These are phyloP conservation scores for Phaenicophaeus curvirostris DNA, from an alignment of 2,797 vertebrate species.

Conservation along the genomic window DNA sequence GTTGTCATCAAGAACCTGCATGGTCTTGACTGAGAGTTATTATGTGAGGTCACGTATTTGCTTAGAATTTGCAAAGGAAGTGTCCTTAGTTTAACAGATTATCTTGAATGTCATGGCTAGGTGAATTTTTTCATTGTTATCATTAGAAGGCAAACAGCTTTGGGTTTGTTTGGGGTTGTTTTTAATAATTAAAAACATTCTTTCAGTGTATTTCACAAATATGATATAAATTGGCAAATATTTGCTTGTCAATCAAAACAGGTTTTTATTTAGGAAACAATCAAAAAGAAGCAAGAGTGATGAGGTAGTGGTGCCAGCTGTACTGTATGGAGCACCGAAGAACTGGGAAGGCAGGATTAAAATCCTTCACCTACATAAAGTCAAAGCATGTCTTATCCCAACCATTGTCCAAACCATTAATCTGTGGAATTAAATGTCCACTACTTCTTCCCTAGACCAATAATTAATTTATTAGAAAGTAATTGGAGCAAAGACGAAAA, in stretches of 20 bases:
- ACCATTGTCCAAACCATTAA: neutral
- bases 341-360: neutral
- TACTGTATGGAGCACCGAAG: neutral
- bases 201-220: neutral
- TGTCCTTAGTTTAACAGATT: neutral
- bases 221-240: neutral
- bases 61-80: neutral
- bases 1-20: accelerated
- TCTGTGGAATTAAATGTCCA: neutral
- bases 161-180: neutral
- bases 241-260: neutral
- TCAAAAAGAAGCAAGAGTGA: neutral
- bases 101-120: neutral
- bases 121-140: neutral
- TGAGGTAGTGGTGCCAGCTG: neutral
- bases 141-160: neutral
- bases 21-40: neutral
- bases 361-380: neutral
- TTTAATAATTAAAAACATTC: neutral
- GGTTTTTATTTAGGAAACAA: neutral
- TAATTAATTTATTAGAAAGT: neutral
- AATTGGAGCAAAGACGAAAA: neutral
- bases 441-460: neutral
- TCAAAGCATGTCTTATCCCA: neutral
- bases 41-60: neutral